Evolutionary conservation across 1,140 invertebrate species (phyloP).

Genomic region (Lasaia peninsularis): DNA sequence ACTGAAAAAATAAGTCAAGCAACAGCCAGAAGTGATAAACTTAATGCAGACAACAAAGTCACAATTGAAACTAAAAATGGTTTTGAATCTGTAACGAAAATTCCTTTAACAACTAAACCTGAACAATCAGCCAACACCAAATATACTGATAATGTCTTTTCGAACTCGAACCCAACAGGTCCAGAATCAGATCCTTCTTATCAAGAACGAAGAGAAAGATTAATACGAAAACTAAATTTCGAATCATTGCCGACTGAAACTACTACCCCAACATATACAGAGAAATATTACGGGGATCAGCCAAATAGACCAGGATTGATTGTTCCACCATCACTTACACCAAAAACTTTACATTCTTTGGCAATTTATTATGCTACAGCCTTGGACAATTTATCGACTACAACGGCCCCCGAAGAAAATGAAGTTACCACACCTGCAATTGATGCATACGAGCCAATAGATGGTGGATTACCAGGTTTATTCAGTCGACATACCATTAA

Average conservation of each 20-base stretch:
- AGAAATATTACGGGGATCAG: constrained; percentile 60
- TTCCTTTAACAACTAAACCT: constrained; percentile 47
- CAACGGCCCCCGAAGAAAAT: constrained; percentile 58
- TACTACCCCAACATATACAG: constrained; percentile 35
- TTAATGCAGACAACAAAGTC: constrained; percentile 35
- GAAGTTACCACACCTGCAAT: constrained; percentile 46
- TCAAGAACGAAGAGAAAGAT: constrained; percentile 59
- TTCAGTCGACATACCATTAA: constrained; percentile 79
- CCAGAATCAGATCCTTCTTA: constrained; percentile 45
- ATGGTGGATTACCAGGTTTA: constrained; percentile 63
- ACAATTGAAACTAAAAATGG: constrained; percentile 40
- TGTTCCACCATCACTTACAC: constrained; percentile 83
- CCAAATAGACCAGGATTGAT: constrained; percentile 78
- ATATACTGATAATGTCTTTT: constrained; percentile 38
- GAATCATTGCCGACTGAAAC: constrained; percentile 44
- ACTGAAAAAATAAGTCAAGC: constrained; percentile 44
- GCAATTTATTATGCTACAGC: constrained; percentile 87
- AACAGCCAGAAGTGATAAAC: constrained; percentile 40
- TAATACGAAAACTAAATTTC: constrained; percentile 56
- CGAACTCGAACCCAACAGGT: constrained; percentile 32
- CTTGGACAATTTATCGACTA: constrained; percentile 79
- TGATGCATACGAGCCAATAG: constrained; percentile 52
- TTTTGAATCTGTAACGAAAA: constrained; percentile 64
- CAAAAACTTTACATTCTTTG: constrained; percentile 86
- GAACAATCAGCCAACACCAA: constrained; percentile 34